phyloP scores from a whole-genome alignment of 1,140 invertebrate species.

The Epicauta chinensis region DNA sequence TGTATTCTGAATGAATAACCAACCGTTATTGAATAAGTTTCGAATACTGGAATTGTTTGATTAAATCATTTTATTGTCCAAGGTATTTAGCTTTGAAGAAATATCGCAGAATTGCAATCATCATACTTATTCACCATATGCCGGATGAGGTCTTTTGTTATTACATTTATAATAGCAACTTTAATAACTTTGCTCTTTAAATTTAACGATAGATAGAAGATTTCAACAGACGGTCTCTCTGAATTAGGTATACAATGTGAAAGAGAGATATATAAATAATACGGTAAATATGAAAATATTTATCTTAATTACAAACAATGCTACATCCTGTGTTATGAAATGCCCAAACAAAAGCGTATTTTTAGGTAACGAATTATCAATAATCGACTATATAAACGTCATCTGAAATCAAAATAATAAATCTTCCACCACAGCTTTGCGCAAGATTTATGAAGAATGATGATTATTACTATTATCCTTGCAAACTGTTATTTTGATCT shows the following conservation, averaged over 20 bases:
- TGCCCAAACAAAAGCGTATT: neutral
- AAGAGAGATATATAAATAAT: slow-evolving; percentile 2
- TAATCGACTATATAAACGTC: too few species aligned
- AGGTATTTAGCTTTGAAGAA: slow-evolving; percentile 15
- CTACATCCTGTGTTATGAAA: neutral
- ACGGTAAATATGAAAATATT: slow-evolving; percentile 11
- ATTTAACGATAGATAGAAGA: slow-evolving; percentile 9
- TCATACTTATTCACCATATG: slow-evolving; percentile 13
- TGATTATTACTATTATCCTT: too few species aligned
- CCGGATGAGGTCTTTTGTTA: slow-evolving; percentile 16
- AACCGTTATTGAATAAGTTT: neutral
- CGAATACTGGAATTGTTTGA: slow-evolving; percentile 5
- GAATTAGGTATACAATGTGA: slow-evolving; percentile 9
- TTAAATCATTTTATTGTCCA: slow-evolving; percentile 17
- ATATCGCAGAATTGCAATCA: slow-evolving; percentile 12
- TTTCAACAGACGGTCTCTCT: slow-evolving; percentile 12
- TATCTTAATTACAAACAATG: slow-evolving; percentile 8
- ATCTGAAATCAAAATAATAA: too few species aligned
- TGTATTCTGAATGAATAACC: too few species aligned
- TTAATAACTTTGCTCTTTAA: slow-evolving; percentile 15
- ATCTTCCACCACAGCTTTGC: too few species aligned
- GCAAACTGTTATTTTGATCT: too few species aligned
- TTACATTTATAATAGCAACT: slow-evolving; percentile 18
- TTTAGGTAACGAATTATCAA: neutral
- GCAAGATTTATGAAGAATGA: too few species aligned